Evolutionary conservation across 2,797 vertebrate genomes (phyloP).

Genomic region (Xenopus petersii): DNA sequence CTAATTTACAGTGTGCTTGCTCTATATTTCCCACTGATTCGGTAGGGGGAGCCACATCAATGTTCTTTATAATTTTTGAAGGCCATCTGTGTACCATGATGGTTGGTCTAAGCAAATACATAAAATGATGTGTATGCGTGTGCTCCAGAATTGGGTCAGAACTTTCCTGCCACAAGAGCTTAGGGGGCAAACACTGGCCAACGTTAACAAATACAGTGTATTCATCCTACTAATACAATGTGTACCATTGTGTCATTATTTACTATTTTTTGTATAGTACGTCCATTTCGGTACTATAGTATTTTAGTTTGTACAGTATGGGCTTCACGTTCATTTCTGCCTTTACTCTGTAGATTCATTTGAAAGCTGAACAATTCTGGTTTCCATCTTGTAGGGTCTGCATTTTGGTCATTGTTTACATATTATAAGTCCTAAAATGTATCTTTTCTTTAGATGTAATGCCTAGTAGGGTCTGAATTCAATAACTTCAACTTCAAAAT

Average conservation of each 20-base stretch:
- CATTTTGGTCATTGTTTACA: not conserved
- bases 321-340: conserved; percentile 8
- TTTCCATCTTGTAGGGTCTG: not conserved
- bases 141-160: too few species aligned
- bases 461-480: not conserved
- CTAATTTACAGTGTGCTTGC: conserved; percentile 36
- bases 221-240: conserved; percentile 26
- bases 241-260: conserved; percentile 51
- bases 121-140: too few species aligned
- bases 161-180: too few species aligned
- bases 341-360: conserved; percentile 11
- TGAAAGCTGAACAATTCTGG: not conserved
- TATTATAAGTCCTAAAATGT: not conserved
- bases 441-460: not conserved
- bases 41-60: not conserved
- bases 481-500: not conserved
- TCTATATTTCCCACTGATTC: conserved; percentile 33
- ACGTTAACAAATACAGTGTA: conserved; percentile 30
- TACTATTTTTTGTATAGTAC: conserved; percentile 51
- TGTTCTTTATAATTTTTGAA: too few species aligned
- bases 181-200: not conserved
- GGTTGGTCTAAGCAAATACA: too few species aligned
- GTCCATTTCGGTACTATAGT: too few species aligned
- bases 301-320: not conserved
- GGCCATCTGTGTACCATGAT: too few species aligned